These are phyloP conservation scores for Micrasema longulum DNA, from an alignment of 1,140 invertebrate genomes.

Conservation along the genomic window DNA sequence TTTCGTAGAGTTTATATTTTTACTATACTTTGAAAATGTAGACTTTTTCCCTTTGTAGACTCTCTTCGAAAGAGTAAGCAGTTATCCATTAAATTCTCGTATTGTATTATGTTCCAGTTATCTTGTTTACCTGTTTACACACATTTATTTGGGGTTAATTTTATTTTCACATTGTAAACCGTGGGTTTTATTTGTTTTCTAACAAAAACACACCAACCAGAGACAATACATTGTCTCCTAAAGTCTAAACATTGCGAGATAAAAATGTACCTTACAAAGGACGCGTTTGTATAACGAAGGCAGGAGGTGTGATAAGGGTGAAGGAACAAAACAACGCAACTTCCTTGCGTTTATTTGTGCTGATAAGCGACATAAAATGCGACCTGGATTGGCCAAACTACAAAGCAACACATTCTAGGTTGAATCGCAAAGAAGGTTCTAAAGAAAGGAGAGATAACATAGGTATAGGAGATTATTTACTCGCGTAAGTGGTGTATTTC, in stretches of 20 bases:
- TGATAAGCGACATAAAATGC: conserved; percentile 41
- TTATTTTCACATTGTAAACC: too few species aligned
- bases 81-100: too few species aligned
- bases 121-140: too few species aligned
- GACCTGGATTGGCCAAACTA: conserved; percentile 21
- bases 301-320: conserved; percentile 42
- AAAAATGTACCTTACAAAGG: conserved; percentile 39
- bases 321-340: conserved; percentile 42
- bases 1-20: too few species aligned
- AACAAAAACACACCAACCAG: conserved; percentile 19
- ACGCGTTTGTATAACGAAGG: conserved; percentile 40
- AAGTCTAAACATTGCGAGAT: conserved; percentile 39
- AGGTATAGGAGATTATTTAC: too few species aligned
- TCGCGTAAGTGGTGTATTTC: too few species aligned
- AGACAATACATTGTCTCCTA: conserved; percentile 37
- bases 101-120: not conserved
- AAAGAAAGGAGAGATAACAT: too few species aligned
- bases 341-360: conserved; percentile 45
- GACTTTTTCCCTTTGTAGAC: too few species aligned
- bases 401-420: conserved; percentile 4
- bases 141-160: too few species aligned
- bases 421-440: not conserved
- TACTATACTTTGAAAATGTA: too few species aligned
- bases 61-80: too few species aligned
- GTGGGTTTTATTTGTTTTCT: too few species aligned